phyloP scores from a whole-genome alignment of 2,797 vertebrate species.

The Anguilla marmorata region DNA sequence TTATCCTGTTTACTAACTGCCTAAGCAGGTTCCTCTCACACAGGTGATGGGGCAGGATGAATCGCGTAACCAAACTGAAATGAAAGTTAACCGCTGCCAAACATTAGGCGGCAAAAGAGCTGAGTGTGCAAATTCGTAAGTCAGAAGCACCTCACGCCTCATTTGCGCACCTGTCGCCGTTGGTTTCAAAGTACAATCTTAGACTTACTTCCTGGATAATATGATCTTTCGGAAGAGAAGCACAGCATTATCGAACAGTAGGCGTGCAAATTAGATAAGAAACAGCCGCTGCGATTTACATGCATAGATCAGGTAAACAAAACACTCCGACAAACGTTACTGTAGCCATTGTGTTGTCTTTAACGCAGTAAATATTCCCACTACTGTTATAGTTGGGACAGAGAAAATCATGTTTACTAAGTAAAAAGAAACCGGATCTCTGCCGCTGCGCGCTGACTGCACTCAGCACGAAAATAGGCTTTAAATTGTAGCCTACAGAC shows the following conservation, averaged over 20 bases:
- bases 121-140: not conserved
- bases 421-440: constrained; percentile 16
- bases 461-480: not conserved
- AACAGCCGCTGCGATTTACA: not conserved
- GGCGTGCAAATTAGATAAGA: not conserved
- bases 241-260: not conserved
- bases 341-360: not conserved
- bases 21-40: not conserved
- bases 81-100: not conserved
- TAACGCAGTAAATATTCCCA: not conserved
- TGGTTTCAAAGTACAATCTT: constrained; percentile 23
- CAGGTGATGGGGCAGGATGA: not conserved
- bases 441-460: no score
- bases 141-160: constrained; percentile 45
- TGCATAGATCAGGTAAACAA: not conserved
- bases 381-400: not conserved
- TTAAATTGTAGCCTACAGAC: no score
- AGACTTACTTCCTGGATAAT: constrained; percentile 22
- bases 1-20: not conserved
- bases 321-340: not conserved
- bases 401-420: not conserved
- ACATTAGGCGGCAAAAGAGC: not conserved
- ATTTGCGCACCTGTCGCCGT: not conserved
- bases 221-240: not conserved
- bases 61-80: not conserved